Percentiles rank a stretch among this genome's conserved stretches.
These are phyloP conservation scores for Melinopterus prodromus DNA, from an alignment of 2,888 invertebrate species.

Conservation along the genomic window DNA sequence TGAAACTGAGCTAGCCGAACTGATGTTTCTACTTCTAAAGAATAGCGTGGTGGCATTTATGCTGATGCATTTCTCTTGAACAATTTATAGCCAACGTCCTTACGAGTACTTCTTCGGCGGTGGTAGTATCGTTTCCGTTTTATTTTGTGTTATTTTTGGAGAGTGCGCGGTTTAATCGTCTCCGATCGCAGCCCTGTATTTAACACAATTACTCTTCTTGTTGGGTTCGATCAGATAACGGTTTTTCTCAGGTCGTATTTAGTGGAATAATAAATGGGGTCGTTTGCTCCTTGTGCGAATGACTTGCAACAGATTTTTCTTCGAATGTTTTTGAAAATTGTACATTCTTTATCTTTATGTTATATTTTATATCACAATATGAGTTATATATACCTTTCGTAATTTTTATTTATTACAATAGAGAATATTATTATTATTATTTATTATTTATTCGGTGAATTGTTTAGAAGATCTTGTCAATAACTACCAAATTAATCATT, in stretches of 20 bases:
- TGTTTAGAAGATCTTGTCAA: no score
- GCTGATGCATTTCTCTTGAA: not conserved
- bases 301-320: not conserved
- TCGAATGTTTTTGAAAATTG: no score
- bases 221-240: not conserved
- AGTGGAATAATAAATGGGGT: not conserved
- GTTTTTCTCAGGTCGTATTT: not conserved
- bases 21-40: no score
- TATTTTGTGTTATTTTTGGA: not conserved
- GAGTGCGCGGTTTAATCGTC: not conserved
- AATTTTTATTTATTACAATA: no score
- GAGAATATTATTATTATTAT: no score
- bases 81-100: not conserved
- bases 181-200: not conserved
- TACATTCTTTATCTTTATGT: no score
- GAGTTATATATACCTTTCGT: no score
- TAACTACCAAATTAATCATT: no score
- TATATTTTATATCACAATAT: no score
- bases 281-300: not conserved
- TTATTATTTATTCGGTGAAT: no score
- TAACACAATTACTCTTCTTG: not conserved
- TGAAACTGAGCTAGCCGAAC: no score
- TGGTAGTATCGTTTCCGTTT: not conserved
- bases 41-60: not conserved
- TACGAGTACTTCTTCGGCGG: not conserved